These are phyloP conservation scores for Hylia prasina DNA, from an alignment of 2,113 vertebrate species.

Conservation along the genomic window DNA sequence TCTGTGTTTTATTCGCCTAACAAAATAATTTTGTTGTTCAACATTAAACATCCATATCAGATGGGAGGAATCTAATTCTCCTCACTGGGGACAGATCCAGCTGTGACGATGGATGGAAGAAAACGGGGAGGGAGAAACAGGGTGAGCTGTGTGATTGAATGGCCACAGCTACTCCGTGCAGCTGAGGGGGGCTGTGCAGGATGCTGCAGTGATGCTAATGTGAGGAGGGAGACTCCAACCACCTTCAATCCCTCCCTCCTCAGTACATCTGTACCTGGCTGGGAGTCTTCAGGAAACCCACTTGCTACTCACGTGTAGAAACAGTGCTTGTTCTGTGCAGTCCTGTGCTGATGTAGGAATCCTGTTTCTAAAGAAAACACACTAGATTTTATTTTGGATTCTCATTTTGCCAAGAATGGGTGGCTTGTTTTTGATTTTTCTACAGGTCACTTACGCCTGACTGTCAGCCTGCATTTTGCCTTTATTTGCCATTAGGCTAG, in stretches of 20 bases:
- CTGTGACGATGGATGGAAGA: neutral
- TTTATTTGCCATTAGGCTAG: neutral
- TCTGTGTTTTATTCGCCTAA: constrained; percentile 16
- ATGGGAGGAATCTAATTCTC: neutral
- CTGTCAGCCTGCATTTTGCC: neutral
- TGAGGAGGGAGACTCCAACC: neutral
- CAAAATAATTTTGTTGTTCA: constrained; percentile 45
- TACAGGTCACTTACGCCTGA: neutral
- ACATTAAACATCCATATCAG: neutral
- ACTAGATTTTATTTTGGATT: neutral
- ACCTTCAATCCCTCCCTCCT: neutral
- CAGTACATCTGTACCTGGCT: rapidly evolving
- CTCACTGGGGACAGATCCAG: neutral
- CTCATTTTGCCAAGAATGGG: neutral
- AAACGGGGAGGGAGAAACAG: neutral
- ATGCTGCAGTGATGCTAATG: neutral
- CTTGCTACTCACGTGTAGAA: neutral
- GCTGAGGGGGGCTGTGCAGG: neutral
- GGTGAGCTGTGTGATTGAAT: neutral
- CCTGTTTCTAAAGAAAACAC: neutral
- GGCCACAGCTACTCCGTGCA: neutral
- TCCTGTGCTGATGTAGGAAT: neutral
- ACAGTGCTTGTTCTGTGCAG: rapidly evolving
- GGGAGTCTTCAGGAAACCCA: rapidly evolving
- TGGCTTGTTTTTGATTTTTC: neutral